phyloP scores from a whole-genome alignment of 2,888 invertebrate genomes.

The Physocephala rufipes region DNA sequence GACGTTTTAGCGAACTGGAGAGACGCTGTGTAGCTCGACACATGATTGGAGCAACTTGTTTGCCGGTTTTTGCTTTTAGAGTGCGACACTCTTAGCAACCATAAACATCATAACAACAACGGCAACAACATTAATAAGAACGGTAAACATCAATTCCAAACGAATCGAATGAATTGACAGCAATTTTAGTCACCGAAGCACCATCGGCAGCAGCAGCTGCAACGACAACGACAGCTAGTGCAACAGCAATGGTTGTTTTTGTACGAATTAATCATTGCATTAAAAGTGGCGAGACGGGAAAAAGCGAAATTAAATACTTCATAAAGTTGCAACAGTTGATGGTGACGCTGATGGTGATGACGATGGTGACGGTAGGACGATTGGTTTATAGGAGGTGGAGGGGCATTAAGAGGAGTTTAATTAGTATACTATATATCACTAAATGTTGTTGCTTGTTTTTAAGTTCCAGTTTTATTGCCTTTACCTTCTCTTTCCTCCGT shows the following conservation, averaged over 20 bases:
- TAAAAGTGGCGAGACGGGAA: slow-evolving; percentile 16
- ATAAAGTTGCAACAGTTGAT: neutral
- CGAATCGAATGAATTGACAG: neutral
- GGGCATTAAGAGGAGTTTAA: slow-evolving; percentile 9
- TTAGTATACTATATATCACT: neutral
- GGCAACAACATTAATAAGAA: neutral
- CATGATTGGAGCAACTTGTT: too few relatives aligned
- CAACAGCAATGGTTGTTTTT: slow-evolving; percentile 17
- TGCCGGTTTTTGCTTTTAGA: neutral
- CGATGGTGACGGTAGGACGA: neutral
- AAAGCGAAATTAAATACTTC: slow-evolving; percentile 10
- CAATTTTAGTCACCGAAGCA: too few relatives aligned
- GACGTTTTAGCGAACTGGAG: slow-evolving; percentile 32
- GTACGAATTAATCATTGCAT: slow-evolving; percentile 28
- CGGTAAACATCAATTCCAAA: neutral
- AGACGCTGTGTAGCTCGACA: too few relatives aligned
- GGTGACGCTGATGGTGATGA: too few relatives aligned
- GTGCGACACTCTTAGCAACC: too few relatives aligned
- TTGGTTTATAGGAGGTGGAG: too few relatives aligned
- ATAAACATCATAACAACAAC: neutral
- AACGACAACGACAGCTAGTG: slow-evolving; percentile 4
- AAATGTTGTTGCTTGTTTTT: slow-evolving; percentile 3
- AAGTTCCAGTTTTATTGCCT: neutral
- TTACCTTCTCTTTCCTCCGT: neutral
- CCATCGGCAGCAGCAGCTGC: slow-evolving; percentile 6